Percentiles rank a stretch among this genome's conserved stretches.
These are phyloP conservation scores for Sphaeridia pumilis DNA, from an alignment of 2,888 invertebrate genomes.

Conservation along the genomic window DNA sequence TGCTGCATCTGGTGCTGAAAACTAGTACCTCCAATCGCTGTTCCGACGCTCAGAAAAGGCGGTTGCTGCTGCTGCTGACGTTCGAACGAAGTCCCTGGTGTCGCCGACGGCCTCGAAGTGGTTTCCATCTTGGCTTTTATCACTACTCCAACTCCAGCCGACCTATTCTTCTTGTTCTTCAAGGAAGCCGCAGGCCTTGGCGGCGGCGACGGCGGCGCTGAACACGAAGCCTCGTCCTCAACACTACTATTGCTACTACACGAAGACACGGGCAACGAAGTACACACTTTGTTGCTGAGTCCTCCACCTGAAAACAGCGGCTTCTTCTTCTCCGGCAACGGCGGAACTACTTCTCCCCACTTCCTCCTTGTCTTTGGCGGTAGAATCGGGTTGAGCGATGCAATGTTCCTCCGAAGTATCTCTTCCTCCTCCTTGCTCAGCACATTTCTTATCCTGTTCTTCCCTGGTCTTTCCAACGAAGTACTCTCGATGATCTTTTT, in stretches of 20 bases:
- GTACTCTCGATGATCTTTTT: background rate
- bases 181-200: slow-evolving; percentile 33
- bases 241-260: slow-evolving; percentile 21
- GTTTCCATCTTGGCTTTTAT: background rate
- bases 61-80: too few relatives aligned
- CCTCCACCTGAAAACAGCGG: slow-evolving; percentile 25
- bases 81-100: background rate
- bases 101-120: background rate
- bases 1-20: background rate
- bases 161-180: slow-evolving; percentile 28
- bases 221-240: background rate
- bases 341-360: slow-evolving; percentile 6
- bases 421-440: slow-evolving; percentile 31
- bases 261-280: slow-evolving; percentile 31
- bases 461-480: slow-evolving; percentile 15
- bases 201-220: slow-evolving; percentile 34
- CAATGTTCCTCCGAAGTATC: slow-evolving; percentile 29
- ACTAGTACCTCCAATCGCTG: background rate
- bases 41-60: too few relatives aligned
- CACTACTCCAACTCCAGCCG: background rate
- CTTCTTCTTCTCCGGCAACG: slow-evolving; percentile 12
- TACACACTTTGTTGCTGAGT: slow-evolving; percentile 21
- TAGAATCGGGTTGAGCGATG: background rate
- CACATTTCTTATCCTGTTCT: slow-evolving; percentile 22
- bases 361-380: background rate